phyloP scores from a whole-genome alignment of 2,113 vertebrate genomes.

The Myocastor coypus region DNA sequence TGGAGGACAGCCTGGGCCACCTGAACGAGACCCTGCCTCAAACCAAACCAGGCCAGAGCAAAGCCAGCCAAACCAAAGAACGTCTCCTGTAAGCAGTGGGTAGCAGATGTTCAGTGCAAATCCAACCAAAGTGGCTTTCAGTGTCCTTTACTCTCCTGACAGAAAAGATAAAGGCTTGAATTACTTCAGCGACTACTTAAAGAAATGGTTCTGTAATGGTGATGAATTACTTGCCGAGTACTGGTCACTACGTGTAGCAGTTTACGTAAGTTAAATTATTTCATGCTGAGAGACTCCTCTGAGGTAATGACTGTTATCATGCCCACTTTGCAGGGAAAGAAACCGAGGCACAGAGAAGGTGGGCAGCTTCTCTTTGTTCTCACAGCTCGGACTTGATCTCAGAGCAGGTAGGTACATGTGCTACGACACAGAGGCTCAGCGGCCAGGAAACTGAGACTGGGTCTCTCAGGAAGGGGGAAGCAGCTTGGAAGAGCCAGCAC shows the following conservation, averaged over 20 bases:
- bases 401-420: rapidly evolving
- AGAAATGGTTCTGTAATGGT: background rate
- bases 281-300: background rate
- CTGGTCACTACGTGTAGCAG: background rate
- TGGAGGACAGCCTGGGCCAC: background rate
- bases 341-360: background rate
- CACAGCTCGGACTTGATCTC: background rate
- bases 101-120: background rate
- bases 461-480: background rate
- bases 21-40: background rate
- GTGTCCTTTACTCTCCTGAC: background rate
- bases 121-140: background rate
- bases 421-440: rapidly evolving
- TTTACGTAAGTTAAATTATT: background rate
- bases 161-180: background rate
- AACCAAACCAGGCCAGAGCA: no score
- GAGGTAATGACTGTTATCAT: background rate
- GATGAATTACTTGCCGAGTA: rapidly evolving
- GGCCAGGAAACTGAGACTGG: background rate
- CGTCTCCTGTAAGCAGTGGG: background rate
- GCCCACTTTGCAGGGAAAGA: background rate
- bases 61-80: background rate
- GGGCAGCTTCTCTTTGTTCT: background rate
- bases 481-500: rapidly evolving
- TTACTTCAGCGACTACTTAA: background rate